Evolutionary conservation across 2,113 vertebrate genomes (phyloP).

Genomic region (Chamaea fasciata): DNA sequence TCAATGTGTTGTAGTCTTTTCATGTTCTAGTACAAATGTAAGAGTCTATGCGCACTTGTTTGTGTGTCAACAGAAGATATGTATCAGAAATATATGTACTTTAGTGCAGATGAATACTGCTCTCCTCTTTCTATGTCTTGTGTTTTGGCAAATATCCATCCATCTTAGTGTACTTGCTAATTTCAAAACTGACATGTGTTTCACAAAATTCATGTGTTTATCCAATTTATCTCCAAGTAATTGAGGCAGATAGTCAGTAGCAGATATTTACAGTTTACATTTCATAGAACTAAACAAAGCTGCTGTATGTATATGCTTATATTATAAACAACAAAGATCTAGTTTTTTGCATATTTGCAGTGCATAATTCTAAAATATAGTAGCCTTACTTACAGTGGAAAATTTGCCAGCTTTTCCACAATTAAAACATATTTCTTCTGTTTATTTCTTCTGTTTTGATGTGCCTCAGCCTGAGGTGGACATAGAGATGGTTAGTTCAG

Average conservation of each 20-base stretch:
- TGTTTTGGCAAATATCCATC: background rate
- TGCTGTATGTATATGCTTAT: background rate
- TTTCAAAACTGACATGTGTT: background rate
- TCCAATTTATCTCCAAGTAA: background rate
- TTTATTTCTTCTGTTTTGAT: slow-evolving; percentile 14
- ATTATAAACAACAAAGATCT: slow-evolving; percentile 24
- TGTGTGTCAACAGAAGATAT: background rate
- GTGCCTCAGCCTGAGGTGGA: background rate
- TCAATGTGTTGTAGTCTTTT: background rate
- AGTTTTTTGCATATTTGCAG: slow-evolving; percentile 8
- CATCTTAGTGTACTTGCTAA: background rate
- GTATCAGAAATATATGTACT: background rate
- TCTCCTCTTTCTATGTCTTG: background rate
- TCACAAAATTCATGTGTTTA: background rate
- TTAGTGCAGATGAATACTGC: background rate
- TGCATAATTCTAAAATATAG: slow-evolving; percentile 38
- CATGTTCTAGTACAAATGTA: background rate
- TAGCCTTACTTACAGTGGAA: slow-evolving; percentile 22
- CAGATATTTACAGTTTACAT: slow-evolving; percentile 17
- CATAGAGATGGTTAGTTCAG: background rate
- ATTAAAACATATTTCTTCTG: background rate
- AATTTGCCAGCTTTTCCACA: slow-evolving; percentile 32
- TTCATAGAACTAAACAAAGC: slow-evolving; percentile 48
- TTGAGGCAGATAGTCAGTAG: background rate
- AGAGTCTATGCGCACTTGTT: background rate